Evolutionary conservation across 2,888 invertebrate species (phyloP), one percentile per base, ranked within the genome.

Genomic region (Watsonalla binaria): DNA sequence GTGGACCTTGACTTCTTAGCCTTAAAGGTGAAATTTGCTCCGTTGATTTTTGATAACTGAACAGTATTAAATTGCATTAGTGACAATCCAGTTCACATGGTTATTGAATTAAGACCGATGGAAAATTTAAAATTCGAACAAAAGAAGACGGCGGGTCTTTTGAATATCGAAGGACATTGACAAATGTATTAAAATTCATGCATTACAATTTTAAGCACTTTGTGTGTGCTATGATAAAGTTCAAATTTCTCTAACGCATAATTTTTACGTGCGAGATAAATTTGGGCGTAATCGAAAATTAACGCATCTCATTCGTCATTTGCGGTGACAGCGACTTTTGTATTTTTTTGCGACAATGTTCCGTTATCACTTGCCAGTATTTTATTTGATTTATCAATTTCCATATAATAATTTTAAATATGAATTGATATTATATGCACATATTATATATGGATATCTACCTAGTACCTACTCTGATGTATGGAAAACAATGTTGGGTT

Each of bases 81-180:
- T 46, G 46, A 14, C 60, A 59, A 60, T 62, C 57, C 62, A 62
- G 58, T 60, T 59, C 62, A 62, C 56, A 56, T 62, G 62, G 58
- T 59, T 60, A 42, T 42, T 42, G 11, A 42, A 42, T 55, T 55
- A 58, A 60, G 60, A 60, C 56, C 57, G 53, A 55, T 55, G 56
- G 53, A 51, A 54, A 56, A 59, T 52, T 56, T 52, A 60, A 63
- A 59, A 56, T 58, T 46, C 48, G 58, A 61, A 54, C 56, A 63
- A 59, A 61, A 51, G 51, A 45, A 51, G 34, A 52, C 55, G 54
- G 54, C 57, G 61, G 59, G 53, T 47, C 57, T 56, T 61, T 59
- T 59, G 58, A 58, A 58, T 48, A 49, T 54, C 55, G 51, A 48
- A 52, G 51, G 50, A 51, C 39, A 52, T 35, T 48, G 6, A 14